Evolutionary conservation across 2,797 vertebrate genomes (phyloP), one percentile per base, ranked within the genome.

Genomic region (Trematomus bernacchii): DNA sequence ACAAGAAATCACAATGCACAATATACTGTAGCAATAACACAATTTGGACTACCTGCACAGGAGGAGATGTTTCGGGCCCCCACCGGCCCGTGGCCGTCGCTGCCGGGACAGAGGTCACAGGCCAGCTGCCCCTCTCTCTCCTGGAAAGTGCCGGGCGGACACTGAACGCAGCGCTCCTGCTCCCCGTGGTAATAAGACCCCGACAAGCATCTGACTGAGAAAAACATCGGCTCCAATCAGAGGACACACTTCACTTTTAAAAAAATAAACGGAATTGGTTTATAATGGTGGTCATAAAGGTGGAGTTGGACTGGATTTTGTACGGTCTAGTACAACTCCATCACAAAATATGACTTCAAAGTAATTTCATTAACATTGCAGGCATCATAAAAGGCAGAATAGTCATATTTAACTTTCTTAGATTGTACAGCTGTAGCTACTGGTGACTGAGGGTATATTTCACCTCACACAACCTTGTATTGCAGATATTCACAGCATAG

Each of bases 81-180:
- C 0, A 90, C 75, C 0, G 96, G 96, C 42, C 98, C 97, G 0
- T 97, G 96, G 30, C 97, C 96, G 42, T 99, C 98, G 1, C 96
- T 95, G 33, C 98, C 97, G 59, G 98, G 98, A 86, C 98, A 99
- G 77, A 97, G 96, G 92, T 99, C 97, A 55, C 98, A 99, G 91
- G 97, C 97, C 86, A 99, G 96, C 94, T 99, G 98, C 59, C 97
- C 98, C 91, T 99, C 98, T 88, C 94, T 97, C 91, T 99, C 98
- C 95, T 99, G 98, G 92, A 98, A 99, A 65, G 97, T 99, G 82
- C 98, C 98, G 0, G 97, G 91, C 0, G 98, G 97, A 85, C 98
- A 99, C 90, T 96, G 96, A 86, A 97, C 91, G n/a, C 98, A 99
- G 87, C 97, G 97, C 89, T 98, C 97, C 92, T 93, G 97, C 93